A percentile compares a stretch with the other conserved stretches of the same genome.
These are phyloP conservation scores for Babyrousa celebensis DNA, from an alignment of 2,797 vertebrate genomes.

Conservation along the genomic window DNA sequence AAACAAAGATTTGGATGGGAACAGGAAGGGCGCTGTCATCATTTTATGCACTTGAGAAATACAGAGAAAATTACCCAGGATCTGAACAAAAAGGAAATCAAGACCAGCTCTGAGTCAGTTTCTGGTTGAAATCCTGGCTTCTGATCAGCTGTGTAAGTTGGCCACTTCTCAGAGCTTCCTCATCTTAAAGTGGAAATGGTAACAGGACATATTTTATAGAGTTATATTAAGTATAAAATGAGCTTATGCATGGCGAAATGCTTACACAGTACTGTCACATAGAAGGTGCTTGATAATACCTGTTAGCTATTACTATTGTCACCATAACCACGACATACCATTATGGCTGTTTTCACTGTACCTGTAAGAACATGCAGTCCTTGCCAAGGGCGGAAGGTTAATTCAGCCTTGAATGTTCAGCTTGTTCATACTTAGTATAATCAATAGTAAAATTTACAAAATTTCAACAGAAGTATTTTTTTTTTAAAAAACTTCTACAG, in stretches of 20 bases:
- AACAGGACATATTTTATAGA: not conserved
- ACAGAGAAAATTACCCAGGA: not conserved
- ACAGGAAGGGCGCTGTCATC: not conserved
- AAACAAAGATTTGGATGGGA: not conserved
- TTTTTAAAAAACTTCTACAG: not conserved
- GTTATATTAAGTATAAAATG: not conserved
- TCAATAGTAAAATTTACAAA: constrained; percentile 27
- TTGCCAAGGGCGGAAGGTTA: not conserved
- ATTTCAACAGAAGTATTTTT: constrained; percentile 5
- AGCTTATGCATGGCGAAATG: not conserved
- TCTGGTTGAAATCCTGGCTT: constrained; percentile 32
- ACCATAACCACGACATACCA: accelerated
- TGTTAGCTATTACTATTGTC: not conserved
- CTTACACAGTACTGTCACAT: not conserved
- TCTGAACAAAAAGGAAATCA: constrained; percentile 15
- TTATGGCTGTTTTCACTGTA: accelerated
- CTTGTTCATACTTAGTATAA: not conserved
- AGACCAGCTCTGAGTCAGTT: not conserved
- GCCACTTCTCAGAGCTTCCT: not conserved
- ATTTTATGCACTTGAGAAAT: not conserved
- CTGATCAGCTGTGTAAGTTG: not conserved
- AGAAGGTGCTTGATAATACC: not conserved
- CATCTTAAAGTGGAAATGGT: not conserved
- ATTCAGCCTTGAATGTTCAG: not conserved
- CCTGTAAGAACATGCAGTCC: not conserved